phyloP scores from a whole-genome alignment of 2,797 vertebrate species.

The Myripristis jacobus region DNA sequence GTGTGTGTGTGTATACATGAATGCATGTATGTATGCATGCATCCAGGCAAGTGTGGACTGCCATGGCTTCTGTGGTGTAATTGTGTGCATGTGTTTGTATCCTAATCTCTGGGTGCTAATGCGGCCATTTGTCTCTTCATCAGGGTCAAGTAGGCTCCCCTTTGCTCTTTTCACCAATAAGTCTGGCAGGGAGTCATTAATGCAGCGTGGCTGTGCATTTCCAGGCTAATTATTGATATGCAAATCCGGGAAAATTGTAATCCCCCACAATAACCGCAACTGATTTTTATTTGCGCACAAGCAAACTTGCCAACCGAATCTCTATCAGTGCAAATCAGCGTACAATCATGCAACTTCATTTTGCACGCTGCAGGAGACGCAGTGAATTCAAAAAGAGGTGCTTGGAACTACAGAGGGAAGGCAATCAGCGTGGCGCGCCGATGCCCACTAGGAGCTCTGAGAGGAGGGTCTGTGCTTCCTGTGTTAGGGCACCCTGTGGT shows the following conservation, averaged over 20 bases:
- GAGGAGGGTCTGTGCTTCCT: slow-evolving; percentile 32
- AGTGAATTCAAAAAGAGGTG: slow-evolving; percentile 28
- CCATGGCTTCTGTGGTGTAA: slow-evolving; percentile 12
- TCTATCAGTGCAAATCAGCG: slow-evolving; percentile 33
- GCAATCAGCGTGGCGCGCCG: slow-evolving; percentile 8
- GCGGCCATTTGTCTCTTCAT: slow-evolving; percentile 72
- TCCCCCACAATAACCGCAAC: slow-evolving; percentile 1
- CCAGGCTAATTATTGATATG: slow-evolving; percentile 59
- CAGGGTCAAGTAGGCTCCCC: slow-evolving; percentile 76
- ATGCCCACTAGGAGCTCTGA: slow-evolving; percentile 34
- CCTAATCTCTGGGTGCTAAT: slow-evolving; percentile 76
- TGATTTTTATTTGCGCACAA: slow-evolving; percentile 36
- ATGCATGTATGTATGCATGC: slow-evolving; percentile 44
- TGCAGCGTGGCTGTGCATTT: slow-evolving; percentile 38
- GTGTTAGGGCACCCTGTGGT: slow-evolving; percentile 24
- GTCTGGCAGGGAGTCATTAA: slow-evolving; percentile 64
- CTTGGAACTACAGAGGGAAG: slow-evolving; percentile 15
- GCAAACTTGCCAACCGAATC: slow-evolving; percentile 33
- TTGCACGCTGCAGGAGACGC: background rate
- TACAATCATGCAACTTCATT: slow-evolving; percentile 11
- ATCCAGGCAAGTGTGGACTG: slow-evolving; percentile 26
- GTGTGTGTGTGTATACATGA: slow-evolving; percentile 25
- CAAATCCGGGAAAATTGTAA: slow-evolving; percentile 47
- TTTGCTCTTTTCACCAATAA: slow-evolving; percentile 65
- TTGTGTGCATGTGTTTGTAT: slow-evolving; percentile 28